Conservation (phyloP, 2,113 vertebrate genomes). For the Cololabis saira region DNA sequence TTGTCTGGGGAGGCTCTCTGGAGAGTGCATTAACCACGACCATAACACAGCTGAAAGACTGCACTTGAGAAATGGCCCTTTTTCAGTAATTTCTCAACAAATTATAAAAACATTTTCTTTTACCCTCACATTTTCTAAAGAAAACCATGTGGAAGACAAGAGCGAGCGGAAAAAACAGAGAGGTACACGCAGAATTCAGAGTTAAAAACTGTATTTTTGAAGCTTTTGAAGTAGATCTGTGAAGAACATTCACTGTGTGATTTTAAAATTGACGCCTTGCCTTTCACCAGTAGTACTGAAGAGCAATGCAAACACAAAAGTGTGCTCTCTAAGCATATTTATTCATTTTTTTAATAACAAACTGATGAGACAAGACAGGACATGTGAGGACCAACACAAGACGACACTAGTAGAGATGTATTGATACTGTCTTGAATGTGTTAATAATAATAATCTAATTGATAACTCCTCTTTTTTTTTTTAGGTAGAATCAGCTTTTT, state of each 20-base stretch:
- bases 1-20: conserved; percentile 48
- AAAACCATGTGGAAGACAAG: conserved; percentile 36
- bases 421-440: no score
- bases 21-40: conserved; percentile 54
- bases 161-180: conserved; percentile 12
- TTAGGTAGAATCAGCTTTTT: background rate
- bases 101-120: conserved; percentile 24
- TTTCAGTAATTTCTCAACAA: conserved; percentile 28
- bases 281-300: no score
- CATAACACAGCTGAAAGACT: conserved; percentile 28
- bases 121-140: conserved; percentile 12
- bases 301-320: background rate
- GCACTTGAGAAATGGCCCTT: conserved; percentile 32
- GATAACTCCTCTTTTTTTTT: background rate
- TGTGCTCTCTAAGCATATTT: no score
- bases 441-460: background rate
- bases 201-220: conserved; percentile 31
- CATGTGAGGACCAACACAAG: background rate
- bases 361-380: background rate
- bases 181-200: conserved; percentile 3
- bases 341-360: no score
- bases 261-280: conserved; percentile 35
- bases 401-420: background rate
- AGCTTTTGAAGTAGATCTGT: conserved; percentile 39
- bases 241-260: conserved; percentile 13